These are phyloP conservation scores for Platerodrilus igneus DNA, from an alignment of 2,888 invertebrate species.

Conservation along the genomic window DNA sequence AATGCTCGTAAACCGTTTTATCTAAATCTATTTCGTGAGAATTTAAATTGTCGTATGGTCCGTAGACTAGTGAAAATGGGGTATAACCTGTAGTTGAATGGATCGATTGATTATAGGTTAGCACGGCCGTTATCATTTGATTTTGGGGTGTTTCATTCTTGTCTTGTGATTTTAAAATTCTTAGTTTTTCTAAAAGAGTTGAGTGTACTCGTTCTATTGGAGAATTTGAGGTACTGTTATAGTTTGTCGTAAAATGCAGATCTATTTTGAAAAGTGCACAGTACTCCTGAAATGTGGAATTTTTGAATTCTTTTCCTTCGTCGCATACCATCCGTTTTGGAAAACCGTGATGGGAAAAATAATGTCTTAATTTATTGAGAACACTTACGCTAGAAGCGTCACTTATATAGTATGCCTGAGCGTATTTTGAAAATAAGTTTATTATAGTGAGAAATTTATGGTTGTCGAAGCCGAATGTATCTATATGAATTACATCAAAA, in stretches of 20 bases:
- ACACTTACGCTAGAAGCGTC: slow-evolving; percentile 12
- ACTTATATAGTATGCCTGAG: slow-evolving; percentile 16
- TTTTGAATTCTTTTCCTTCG: slow-evolving; percentile 25
- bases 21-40: slow-evolving; percentile 21
- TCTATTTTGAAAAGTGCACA: slow-evolving; percentile 19
- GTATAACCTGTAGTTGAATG: slow-evolving; percentile 18
- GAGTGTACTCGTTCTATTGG: slow-evolving; percentile 21
- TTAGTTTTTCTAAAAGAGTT: slow-evolving; percentile 15
- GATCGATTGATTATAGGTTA: slow-evolving; percentile 16
- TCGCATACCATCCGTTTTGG: slow-evolving; percentile 22
- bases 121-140: slow-evolving; percentile 10
- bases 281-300: slow-evolving; percentile 16
- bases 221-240: slow-evolving; percentile 18
- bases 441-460: slow-evolving; percentile 17
- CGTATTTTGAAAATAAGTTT: slow-evolving; percentile 17
- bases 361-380: slow-evolving; percentile 16
- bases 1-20: slow-evolving; percentile 21
- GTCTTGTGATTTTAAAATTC: slow-evolving; percentile 8
- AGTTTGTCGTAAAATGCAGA: slow-evolving; percentile 15
- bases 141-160: slow-evolving; percentile 12
- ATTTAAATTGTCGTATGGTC: slow-evolving; percentile 12
- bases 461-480: slow-evolving; percentile 12
- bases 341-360: slow-evolving; percentile 17
- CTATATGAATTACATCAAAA: slow-evolving; percentile 17
- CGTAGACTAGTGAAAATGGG: slow-evolving; percentile 11